These are phyloP conservation scores for Xerus rutilus DNA, from an alignment of 2,797 vertebrate genomes.

Conservation along the genomic window DNA sequence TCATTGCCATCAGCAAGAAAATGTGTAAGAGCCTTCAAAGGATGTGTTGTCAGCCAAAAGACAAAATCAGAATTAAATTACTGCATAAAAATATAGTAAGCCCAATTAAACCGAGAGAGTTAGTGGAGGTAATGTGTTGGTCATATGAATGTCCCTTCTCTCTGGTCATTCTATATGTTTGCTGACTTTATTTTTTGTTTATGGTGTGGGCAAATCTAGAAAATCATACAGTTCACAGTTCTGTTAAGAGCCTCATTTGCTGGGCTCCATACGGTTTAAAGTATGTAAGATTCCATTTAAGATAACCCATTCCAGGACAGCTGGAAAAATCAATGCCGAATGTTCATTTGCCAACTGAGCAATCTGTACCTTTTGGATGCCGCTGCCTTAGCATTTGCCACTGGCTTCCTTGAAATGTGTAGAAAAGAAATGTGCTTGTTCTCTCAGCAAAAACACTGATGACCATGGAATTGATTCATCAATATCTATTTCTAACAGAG, in stretches of 20 bases:
- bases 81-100: conserved; percentile 83
- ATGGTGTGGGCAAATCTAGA: background rate
- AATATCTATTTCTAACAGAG: background rate
- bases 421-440: conserved; percentile 36
- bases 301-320: conserved; percentile 50
- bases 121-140: conserved; percentile 69
- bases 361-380: conserved; percentile 58
- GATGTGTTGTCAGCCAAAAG: conserved; percentile 81
- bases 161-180: background rate
- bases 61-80: conserved; percentile 83
- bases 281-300: conserved; percentile 76
- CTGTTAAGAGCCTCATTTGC: conserved; percentile 54
- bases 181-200: background rate
- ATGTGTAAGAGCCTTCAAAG: conserved; percentile 82
- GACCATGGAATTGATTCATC: background rate
- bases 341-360: conserved; percentile 64
- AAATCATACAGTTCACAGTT: conserved; percentile 58
- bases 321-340: conserved; percentile 79
- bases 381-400: conserved; percentile 59
- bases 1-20: conserved; percentile 79
- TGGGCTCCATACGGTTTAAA: conserved; percentile 63
- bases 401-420: conserved; percentile 21
- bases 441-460: conserved; percentile 27
- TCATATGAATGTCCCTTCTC: conserved; percentile 28
- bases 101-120: conserved; percentile 82